Evolutionary conservation across 2,888 invertebrate genomes (phyloP), one percentile per base, ranked within the genome.

Genomic region (Oasisia sp.): DNA sequence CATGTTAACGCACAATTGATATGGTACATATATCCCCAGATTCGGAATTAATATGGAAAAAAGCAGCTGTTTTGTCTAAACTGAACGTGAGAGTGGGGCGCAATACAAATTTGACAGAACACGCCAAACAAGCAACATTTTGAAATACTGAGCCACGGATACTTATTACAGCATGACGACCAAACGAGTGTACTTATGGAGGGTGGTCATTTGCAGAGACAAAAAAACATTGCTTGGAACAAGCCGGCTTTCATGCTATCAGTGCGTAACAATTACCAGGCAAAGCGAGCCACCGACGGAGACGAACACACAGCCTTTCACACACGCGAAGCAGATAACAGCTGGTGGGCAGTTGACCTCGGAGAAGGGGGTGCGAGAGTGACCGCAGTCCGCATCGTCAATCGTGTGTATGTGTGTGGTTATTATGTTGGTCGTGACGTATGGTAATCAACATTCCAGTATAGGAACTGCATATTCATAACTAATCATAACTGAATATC

Each of bases 261-360:
- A 58, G 5, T 19, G 12, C 4, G 0, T 0, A 1, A 5, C 11
- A 11, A 9, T 1, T 7, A 45, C 0, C 0, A 1, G 5, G 0
- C 58, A 12, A 5, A 5, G 58, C 58, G 19, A 9, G 58, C 19
- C 4, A 58, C 12, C 14, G 58, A 58, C 58, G 19, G 58, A 14
- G 19, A 58, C 27, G 58, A 58, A 19, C 12, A 2, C 58, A 58
- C 58, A 58, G 5, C 5, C 58, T 58, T 58, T 27, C 58, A 58
- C 58, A 8, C 58, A 19, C 19, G 14, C 11, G 0, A 27, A 27
- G 58, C 19, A 58, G 0, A 7, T 58, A 58, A 14, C 27, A 5
- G 19, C 19, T 58, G 58, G 58, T 58, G 58, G 58, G 58, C 19
- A 9, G 58, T 58, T 27, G 58, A 58, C 58, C 58, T 58, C 19